A percentile compares a stretch with the other conserved stretches of the same genome.
Conservation (phyloP, 2,797 vertebrate species). For the Lacerta bilineata region DNA sequence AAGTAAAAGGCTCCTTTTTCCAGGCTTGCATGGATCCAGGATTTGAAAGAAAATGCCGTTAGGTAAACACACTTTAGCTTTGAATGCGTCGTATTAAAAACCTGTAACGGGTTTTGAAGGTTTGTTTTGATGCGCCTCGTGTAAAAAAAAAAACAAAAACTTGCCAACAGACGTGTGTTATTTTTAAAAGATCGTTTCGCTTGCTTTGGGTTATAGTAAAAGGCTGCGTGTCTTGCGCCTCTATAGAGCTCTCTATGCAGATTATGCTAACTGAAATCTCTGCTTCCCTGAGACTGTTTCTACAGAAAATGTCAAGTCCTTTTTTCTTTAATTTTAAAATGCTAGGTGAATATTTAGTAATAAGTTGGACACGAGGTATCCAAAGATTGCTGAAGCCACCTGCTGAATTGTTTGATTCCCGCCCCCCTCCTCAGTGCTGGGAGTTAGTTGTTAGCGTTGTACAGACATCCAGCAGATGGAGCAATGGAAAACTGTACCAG, state of each 20-base stretch:
- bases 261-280: not conserved
- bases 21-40: not conserved
- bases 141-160: not conserved
- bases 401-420: conserved; percentile 70
- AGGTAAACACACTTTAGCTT: not conserved
- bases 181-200: not conserved
- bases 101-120: not conserved
- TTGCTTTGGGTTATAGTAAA: not conserved
- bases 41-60: not conserved
- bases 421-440: conserved; percentile 24
- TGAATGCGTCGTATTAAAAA: not conserved
- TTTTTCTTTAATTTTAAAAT: not conserved
- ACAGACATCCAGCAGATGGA: conserved; percentile 77
- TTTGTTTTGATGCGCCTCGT: not conserved
- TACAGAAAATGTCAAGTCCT: not conserved
- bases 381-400: conserved; percentile 68
- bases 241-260: not conserved
- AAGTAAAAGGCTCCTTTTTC: not conserved
- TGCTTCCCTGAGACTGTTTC: not conserved
- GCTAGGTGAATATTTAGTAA: conserved; percentile 53
- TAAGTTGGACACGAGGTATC: not conserved
- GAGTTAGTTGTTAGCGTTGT: conserved; percentile 38
- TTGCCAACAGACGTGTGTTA: not conserved
- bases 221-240: not conserved
- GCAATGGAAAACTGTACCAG: conserved; percentile 58